Conservation (phyloP, 2,113 vertebrate species). For the Amazona guildingii region DNA sequence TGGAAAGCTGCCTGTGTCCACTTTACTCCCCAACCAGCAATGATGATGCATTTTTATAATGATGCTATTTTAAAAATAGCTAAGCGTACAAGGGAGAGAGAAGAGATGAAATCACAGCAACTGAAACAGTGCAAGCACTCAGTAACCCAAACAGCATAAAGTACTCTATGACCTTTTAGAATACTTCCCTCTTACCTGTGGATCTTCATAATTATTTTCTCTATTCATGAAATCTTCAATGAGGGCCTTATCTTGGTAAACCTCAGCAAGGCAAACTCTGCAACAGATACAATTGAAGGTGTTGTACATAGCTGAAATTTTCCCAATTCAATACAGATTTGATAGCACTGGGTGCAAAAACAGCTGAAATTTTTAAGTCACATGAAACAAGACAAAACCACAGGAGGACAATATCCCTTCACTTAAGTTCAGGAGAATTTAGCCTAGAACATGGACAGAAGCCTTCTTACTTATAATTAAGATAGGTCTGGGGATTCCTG, state of each 20-base stretch:
- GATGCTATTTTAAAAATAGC: neutral
- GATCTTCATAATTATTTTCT: conserved; percentile 79
- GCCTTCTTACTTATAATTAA: conserved; percentile 88
- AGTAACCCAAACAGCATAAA: neutral
- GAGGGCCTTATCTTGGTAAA: conserved; percentile 89
- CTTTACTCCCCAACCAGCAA: neutral
- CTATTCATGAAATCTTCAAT: conserved; percentile 81
- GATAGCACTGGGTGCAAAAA: neutral
- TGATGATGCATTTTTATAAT: neutral
- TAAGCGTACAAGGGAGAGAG: neutral
- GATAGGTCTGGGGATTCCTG: conserved; percentile 90
- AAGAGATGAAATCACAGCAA: neutral
- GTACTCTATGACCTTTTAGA: neutral
- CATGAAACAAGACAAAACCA: neutral
- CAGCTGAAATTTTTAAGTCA: neutral
- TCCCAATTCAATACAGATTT: neutral
- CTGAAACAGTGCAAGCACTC: neutral
- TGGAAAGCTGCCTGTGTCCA: neutral
- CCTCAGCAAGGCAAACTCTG: conserved; percentile 94
- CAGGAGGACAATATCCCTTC: neutral
- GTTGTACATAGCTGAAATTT: neutral
- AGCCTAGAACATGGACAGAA: neutral
- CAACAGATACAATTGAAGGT: neutral
- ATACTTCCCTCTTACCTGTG: conserved; percentile 74
- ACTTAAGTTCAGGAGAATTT: neutral